These are phyloP conservation scores for Operophtera brumata DNA, from an alignment of 2,888 invertebrate genomes.

Conservation along the genomic window DNA sequence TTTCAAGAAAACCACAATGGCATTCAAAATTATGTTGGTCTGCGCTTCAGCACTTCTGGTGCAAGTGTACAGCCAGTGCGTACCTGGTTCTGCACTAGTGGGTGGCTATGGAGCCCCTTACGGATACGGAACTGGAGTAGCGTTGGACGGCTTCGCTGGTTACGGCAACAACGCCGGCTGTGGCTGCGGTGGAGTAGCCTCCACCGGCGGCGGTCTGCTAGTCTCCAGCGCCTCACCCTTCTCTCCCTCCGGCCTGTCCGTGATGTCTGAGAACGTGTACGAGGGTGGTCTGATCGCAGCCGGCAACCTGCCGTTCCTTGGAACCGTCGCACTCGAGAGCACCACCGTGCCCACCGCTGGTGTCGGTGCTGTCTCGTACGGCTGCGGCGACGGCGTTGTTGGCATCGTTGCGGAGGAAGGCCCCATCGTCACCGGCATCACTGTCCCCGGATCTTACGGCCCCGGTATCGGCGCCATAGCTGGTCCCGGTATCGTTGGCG, in stretches of 20 bases:
- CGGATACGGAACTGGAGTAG: conserved; percentile 6
- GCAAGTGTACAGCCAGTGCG: conserved; percentile 31
- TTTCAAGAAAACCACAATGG: conserved; percentile 27
- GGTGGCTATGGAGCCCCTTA: conserved; percentile 12
- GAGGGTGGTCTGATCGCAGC: conserved; percentile 41
- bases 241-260: conserved; percentile 39
- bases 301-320: conserved; percentile 52
- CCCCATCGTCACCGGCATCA: conserved; percentile 28
- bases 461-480: conserved; percentile 7
- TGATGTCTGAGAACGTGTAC: conserved; percentile 45
- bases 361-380: conserved; percentile 46
- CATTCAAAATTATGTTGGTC: conserved; percentile 33
- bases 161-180: conserved; percentile 11
- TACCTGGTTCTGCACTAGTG: conserved; percentile 26
- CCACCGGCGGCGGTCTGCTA: conserved; percentile 33
- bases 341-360: conserved; percentile 45
- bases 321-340: conserved; percentile 46
- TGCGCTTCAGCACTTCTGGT: conserved; percentile 39
- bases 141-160: conserved; percentile 8
- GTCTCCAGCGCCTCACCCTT: conserved; percentile 36
- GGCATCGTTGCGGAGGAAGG: conserved; percentile 43
- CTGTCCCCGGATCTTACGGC: conserved; percentile 8
- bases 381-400: conserved; percentile 43
- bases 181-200: conserved; percentile 33
- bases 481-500: not conserved